Conservation (phyloP, 2,888 invertebrate genomes). For the Hartigia nigra region DNA sequence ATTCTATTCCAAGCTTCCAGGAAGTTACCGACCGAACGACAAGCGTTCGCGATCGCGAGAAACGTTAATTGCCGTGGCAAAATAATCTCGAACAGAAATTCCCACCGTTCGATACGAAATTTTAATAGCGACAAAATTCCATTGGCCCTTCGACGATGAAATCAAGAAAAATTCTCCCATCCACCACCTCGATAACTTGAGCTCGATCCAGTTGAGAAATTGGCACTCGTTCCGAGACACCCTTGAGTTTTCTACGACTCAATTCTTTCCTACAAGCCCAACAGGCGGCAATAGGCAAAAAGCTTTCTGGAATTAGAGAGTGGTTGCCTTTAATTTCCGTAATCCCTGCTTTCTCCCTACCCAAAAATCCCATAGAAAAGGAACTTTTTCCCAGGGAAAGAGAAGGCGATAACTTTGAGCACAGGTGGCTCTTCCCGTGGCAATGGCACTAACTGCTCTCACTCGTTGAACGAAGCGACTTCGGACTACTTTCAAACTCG, state of each 20-base stretch:
- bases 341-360: slow-evolving; percentile 37
- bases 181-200: too few relatives aligned
- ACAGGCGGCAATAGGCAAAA: slow-evolving; percentile 16
- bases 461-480: background rate
- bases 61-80: slow-evolving; percentile 18
- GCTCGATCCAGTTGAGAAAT: too few relatives aligned
- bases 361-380: slow-evolving; percentile 40
- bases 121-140: background rate
- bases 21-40: slow-evolving; percentile 14
- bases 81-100: slow-evolving; percentile 5
- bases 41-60: background rate
- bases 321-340: slow-evolving; percentile 37
- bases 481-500: too few relatives aligned
- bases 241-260: too few relatives aligned
- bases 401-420: slow-evolving; percentile 50
- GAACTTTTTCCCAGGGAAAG: slow-evolving; percentile 28
- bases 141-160: too few relatives aligned
- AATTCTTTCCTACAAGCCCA: too few relatives aligned
- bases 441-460: slow-evolving; percentile 37
- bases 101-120: background rate
- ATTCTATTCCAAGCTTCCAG: slow-evolving; percentile 18
- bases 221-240: too few relatives aligned
- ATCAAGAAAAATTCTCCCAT: too few relatives aligned
- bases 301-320: slow-evolving; percentile 27
- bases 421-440: slow-evolving; percentile 46